Conservation (phyloP, 2,888 invertebrate species). For the Sussaba pulchella region DNA sequence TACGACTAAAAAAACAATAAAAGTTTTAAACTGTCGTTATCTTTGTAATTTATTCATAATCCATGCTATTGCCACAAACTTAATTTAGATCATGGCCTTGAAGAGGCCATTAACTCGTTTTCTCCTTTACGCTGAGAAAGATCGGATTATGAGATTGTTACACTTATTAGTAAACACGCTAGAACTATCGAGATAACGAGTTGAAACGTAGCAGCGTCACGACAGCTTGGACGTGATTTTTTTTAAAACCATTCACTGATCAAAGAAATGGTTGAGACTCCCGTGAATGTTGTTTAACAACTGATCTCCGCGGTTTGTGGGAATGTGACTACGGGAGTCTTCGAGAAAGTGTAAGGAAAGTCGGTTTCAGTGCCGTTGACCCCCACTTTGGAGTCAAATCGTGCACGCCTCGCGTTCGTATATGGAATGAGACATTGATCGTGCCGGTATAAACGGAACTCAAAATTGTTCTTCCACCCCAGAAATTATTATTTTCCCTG, state of each 20-base stretch:
- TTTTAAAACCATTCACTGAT: background rate
- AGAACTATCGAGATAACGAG: background rate
- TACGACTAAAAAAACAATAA: background rate
- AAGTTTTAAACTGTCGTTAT: background rate
- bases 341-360: constrained; percentile 77
- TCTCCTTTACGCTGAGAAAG: background rate
- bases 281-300: constrained; percentile 32
- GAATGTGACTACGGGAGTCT: constrained; percentile 54
- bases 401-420: background rate
- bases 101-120: background rate
- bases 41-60: background rate
- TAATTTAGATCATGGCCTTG: background rate
- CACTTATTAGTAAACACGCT: background rate
- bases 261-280: constrained; percentile 17
- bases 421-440: background rate
- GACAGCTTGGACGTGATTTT: background rate
- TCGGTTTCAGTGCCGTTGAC: constrained; percentile 71
- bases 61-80: background rate
- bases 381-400: constrained; percentile 8
- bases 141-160: constrained; percentile 17
- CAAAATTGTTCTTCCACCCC: background rate
- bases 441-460: background rate
- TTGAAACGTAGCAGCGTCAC: constrained; percentile 3
- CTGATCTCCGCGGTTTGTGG: constrained; percentile 42
- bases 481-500: no score